Base-by-base conservation (phyloP, 2,113 vertebrate genomes). In the Perca fluviatilis region DNA sequence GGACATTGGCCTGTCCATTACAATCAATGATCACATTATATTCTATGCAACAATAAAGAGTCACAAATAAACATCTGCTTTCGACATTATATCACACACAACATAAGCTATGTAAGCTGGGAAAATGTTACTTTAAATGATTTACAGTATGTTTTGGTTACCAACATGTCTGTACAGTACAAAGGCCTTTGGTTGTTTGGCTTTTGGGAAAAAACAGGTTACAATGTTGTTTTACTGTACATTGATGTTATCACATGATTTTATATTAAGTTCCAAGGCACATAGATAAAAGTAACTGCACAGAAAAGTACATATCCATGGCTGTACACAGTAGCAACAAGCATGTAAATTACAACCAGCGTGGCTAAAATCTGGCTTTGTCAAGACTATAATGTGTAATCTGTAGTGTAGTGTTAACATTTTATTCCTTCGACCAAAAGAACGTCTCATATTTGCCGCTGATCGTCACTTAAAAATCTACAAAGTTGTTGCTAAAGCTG, bases 11-110 rank as follows among this genome's bases (percentile, higher is more conserved):
- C 12, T 51, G 82, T 81, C 80, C 62, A 4, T 23, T 90, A 91
- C 91, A 93, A 91, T 91, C 90, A 86, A 72, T 82, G 61, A 78
- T 82, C 83, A 89, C 84, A 40, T 89, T 64, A 85, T 82, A 82
- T 60, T 83, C 61, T 75, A 89, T 76, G 69, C 74, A 82, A 92
- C 87, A 82, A 54, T 76, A 81, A 73, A 78, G 74, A 83, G 61
- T 86, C 86, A 93, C 88, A 89, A 88, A 84, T 83, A 81, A 88
- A 89, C 90, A 87, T 70, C 56, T 83, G 89, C 74, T 66, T 79
- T 65, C 49, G 65, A 82, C 79, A 74, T 87, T 15, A 72, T 58
- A 88, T 56, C 84, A 85, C 90, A 88, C 71, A 77, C 0, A 82
- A 86, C 85, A 83, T n/a, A 77, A 81, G 74, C 83, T 43, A 82